These are phyloP conservation scores for Paratilapia polleni DNA, from an alignment of 2,113 vertebrate species.

Conservation along the genomic window DNA sequence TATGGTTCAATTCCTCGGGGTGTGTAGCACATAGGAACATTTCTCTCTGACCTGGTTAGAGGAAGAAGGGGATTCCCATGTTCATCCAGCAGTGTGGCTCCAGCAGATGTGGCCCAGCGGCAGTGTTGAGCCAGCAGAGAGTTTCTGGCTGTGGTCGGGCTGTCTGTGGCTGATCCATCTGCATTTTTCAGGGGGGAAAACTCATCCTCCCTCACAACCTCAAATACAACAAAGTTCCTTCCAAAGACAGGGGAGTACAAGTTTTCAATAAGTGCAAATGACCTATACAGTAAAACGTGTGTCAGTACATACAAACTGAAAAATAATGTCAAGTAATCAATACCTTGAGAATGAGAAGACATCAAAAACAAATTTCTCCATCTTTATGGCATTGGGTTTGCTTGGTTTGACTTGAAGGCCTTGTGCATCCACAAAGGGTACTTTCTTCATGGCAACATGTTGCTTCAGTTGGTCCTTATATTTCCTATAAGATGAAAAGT, in stretches of 20 bases:
- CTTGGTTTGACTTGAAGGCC: constrained; percentile 88
- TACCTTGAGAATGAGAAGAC: constrained; percentile 94
- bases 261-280: neutral
- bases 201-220: constrained; percentile 90
- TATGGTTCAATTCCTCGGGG: neutral
- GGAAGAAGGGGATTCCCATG: constrained; percentile 67
- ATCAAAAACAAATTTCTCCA: constrained; percentile 99
- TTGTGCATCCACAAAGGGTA: constrained; percentile 86
- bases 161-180: constrained; percentile 82
- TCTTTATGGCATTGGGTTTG: constrained; percentile 92
- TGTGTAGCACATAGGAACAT: neutral
- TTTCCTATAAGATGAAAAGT: constrained; percentile 72
- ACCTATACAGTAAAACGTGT: neutral
- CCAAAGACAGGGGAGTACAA: constrained; percentile 7
- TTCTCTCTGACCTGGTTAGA: constrained; percentile 72
- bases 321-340: neutral
- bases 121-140: constrained; percentile 89
- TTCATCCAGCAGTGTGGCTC: constrained; percentile 81
- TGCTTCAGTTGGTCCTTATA: constrained; percentile 83
- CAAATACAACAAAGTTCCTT: constrained; percentile 92
- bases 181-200: constrained; percentile 94
- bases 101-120: constrained; percentile 86
- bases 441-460: constrained; percentile 93
- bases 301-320: neutral
- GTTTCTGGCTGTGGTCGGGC: constrained; percentile 81